These are phyloP conservation scores for Vicugna pacos DNA, from an alignment of 2,113 vertebrate genomes.

Conservation along the genomic window DNA sequence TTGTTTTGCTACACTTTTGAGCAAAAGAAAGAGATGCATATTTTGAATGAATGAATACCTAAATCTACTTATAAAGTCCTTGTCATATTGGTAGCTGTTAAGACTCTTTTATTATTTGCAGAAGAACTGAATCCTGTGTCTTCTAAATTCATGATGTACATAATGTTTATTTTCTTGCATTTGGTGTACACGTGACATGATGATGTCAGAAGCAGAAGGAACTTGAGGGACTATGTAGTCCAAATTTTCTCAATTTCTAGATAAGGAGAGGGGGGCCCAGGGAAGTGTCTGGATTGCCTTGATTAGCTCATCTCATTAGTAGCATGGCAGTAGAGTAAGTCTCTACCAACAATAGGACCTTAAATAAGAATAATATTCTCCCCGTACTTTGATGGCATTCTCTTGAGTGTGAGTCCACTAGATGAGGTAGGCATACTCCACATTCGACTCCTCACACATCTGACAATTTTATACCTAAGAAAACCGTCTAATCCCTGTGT, in stretches of 20 bases:
- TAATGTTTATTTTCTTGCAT: conserved; percentile 2
- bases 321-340: not conserved
- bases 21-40: not conserved
- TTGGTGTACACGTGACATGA: not conserved
- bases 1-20: conserved; percentile 15
- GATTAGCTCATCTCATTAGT: not conserved
- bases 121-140: not conserved
- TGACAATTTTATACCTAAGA: not conserved
- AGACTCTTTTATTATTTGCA: not conserved
- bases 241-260: not conserved
- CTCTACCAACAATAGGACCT: not conserved
- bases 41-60: conserved; percentile 40
- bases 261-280: not conserved
- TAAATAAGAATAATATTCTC: not conserved
- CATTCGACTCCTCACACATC: not conserved
- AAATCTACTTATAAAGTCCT: not conserved
- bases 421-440: not conserved
- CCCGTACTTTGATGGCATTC: not conserved
- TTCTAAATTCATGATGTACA: not conserved
- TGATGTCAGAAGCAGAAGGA: not conserved
- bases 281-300: not conserved
- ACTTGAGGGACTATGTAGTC: not conserved
- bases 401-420: not conserved
- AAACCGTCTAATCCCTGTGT: not conserved
- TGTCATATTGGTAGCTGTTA: not conserved